These are phyloP conservation scores for Amphiprion clarkii DNA, from an alignment of 2,797 vertebrate genomes.

Conservation along the genomic window DNA sequence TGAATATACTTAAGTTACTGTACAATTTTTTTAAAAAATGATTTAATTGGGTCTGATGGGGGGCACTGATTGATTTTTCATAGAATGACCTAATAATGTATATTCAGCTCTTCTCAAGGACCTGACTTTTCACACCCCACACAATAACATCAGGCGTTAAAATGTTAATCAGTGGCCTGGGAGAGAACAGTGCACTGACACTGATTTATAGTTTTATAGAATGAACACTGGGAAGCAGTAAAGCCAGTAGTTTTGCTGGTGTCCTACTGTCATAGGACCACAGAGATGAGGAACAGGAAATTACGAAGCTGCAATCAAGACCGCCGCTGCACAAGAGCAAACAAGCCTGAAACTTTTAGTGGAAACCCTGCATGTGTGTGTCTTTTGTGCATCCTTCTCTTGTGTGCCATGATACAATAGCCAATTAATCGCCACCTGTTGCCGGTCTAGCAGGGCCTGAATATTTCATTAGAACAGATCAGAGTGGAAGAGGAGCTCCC, in stretches of 20 bases:
- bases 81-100: neutral
- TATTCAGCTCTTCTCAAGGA: neutral
- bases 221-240: neutral
- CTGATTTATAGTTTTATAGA: neutral
- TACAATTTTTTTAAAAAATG: no score
- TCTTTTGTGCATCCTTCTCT: slow-evolving; percentile 10
- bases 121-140: neutral
- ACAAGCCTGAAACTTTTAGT: neutral
- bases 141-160: neutral
- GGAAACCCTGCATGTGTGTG: slow-evolving; percentile 19
- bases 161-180: neutral
- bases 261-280: neutral
- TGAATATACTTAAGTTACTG: no score
- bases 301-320: slow-evolving; percentile 22
- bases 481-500: slow-evolving; percentile 57
- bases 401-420: slow-evolving; percentile 50
- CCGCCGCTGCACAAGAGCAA: neutral
- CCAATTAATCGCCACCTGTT: slow-evolving; percentile 66
- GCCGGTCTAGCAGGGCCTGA: slow-evolving; percentile 51
- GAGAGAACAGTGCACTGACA: neutral
- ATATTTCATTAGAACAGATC: slow-evolving; percentile 78
- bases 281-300: slow-evolving; percentile 48
- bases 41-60: no score
- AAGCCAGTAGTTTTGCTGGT: neutral
- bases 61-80: no score